Base-by-base conservation (phyloP, 2,797 vertebrate species). In the Ctenochaetus hawaiiensis region DNA sequence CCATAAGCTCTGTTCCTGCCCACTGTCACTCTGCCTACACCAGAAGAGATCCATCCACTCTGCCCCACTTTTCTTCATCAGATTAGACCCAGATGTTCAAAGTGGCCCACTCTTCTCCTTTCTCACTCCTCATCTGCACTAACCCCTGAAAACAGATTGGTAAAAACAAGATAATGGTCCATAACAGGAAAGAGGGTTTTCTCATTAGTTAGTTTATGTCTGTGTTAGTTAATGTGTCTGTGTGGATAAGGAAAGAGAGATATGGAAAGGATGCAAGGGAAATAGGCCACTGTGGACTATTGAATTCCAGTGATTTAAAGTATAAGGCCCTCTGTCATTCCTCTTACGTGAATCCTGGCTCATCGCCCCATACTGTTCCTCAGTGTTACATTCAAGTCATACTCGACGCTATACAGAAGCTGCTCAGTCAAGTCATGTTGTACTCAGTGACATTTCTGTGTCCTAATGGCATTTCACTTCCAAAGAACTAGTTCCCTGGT, bases 21-120 rank as follows among this genome's bases (percentile, higher is more conserved):
- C 87, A 93, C 91, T 92, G 82, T 92, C 93, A 90, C 91, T 92
- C 92, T 91, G 90, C 90, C 91, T 93, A 86, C 92, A 90, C 92
- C 90, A 91, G 90, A 91, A 87, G 88, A 93, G 85, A 90, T 88
- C 90, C 93, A 93, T 92, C 90, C 87, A 88, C 87, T 93, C 84
- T 94, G 90, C 79, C 92, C 92, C 83, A 84, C 89, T 90, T 88
- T 82, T 91, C 82, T 88, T 92, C 80, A 90, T 79, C 80, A 78
- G 87, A 87, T 82, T 85, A 88, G 65, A 88, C 87, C 83, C 73
- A 87, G 82, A 87, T 75, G 90, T 90, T 92, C 91, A 92, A 90
- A 93, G 91, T 93, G 94, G 90, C 89, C 81, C 61, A 8, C 87
- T 89, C 85, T 86, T 65, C 82, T 91, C 90, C 91, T 93, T 92